Conservation (phyloP, 2,888 invertebrate genomes). For the Platerodrilus igneus region DNA sequence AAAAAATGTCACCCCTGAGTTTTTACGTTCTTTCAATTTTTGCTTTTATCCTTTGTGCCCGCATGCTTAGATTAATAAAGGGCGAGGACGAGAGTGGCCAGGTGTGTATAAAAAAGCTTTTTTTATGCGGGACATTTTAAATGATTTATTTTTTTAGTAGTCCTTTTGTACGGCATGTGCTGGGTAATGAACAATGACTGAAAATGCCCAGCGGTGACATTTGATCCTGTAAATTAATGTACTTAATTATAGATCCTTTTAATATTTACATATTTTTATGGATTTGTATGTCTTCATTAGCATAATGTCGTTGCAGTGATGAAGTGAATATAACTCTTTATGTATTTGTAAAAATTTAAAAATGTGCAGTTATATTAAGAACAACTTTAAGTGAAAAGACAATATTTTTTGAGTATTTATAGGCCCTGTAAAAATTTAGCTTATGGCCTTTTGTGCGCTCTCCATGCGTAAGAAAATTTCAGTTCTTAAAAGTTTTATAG, state of each 20-base stretch:
- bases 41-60: constrained; percentile 40
- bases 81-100: constrained; percentile 39
- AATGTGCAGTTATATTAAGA: too few relatives aligned
- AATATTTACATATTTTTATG: too few relatives aligned
- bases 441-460: too few relatives aligned
- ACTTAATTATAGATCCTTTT: constrained; percentile 5
- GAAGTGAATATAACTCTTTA: too few relatives aligned
- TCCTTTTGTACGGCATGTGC: constrained; percentile 36
- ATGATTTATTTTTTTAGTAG: constrained; percentile 41
- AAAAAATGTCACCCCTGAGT: constrained; percentile 34
- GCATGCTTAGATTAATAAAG: constrained; percentile 42
- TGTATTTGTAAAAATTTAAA: too few relatives aligned
- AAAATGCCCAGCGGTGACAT: constrained; percentile 9
- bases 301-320: too few relatives aligned
- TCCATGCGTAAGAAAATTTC: too few relatives aligned
- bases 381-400: too few relatives aligned
- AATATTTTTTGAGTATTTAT: too few relatives aligned
- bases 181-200: constrained; percentile 14
- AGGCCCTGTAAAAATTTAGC: too few relatives aligned
- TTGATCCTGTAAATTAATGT: constrained; percentile 13
- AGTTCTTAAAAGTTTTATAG: too few relatives aligned
- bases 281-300: too few relatives aligned
- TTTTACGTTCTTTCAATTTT: constrained; percentile 28
- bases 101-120: constrained; percentile 44
- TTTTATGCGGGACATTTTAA: constrained; percentile 40